Conservation (phyloP, 2,888 invertebrate species). For the Timandra comae region DNA sequence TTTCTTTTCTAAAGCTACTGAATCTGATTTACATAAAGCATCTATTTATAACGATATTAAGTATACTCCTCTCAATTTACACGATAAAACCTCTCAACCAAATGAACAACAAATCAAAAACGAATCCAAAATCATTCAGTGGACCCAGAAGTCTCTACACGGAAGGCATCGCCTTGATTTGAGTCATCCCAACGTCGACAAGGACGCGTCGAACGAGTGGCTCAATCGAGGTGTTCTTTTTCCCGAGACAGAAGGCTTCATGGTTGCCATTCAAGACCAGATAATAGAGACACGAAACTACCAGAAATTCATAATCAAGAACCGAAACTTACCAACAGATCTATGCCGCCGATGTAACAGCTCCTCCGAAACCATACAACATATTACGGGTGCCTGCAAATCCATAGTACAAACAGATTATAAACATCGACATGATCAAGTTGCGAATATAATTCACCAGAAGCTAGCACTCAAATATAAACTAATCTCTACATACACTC, state of each 20-base stretch:
- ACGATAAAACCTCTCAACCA: neutral
- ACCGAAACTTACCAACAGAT: neutral
- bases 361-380: neutral
- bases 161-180: constrained; percentile 11
- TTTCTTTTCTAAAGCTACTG: too few species aligned
- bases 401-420: too few species aligned
- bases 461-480: neutral
- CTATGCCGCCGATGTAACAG: neutral
- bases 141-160: constrained; percentile 5
- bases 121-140: neutral
- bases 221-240: constrained; percentile 12
- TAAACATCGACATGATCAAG: too few species aligned
- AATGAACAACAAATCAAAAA: neutral
- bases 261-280: constrained; percentile 31
- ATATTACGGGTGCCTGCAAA: neutral
- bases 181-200: constrained; percentile 9
- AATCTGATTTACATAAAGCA: too few species aligned
- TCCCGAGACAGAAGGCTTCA: constrained; percentile 20
- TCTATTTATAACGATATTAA: too few species aligned
- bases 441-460: neutral
- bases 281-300: constrained; percentile 22
- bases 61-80: neutral
- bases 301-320: neutral
- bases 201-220: constrained; percentile 13
- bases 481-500: neutral